Evolutionary conservation across 2,113 vertebrate genomes (phyloP).

Genomic region (Petaurus breviceps): DNA sequence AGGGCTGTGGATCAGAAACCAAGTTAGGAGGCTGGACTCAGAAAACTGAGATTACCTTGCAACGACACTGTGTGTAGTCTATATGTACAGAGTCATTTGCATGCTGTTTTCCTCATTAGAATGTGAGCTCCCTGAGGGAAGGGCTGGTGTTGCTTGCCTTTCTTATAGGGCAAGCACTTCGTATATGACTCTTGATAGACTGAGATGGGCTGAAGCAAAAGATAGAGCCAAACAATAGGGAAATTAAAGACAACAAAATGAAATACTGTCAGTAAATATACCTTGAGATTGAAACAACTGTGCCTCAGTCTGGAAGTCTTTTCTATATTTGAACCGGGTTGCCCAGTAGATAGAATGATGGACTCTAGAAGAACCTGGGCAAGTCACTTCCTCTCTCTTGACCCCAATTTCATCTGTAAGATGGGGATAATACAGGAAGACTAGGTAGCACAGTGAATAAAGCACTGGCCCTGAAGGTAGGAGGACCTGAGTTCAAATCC

Average conservation of each 20-base stretch:
- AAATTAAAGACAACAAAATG: neutral
- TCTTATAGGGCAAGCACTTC: neutral
- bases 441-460: no score
- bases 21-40: neutral
- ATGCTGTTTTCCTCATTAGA: neutral
- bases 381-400: neutral
- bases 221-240: neutral
- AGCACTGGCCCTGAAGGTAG: no score
- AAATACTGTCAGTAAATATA: neutral
- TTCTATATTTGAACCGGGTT: neutral
- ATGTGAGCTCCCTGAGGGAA: neutral
- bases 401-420: neutral
- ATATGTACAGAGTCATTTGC: neutral
- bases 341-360: neutral
- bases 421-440: neutral
- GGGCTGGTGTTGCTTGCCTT: neutral
- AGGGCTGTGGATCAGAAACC: neutral
- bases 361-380: neutral
- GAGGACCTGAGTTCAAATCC: no score
- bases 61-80: neutral
- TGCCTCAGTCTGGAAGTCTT: neutral
- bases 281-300: neutral
- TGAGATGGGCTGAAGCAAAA: neutral
- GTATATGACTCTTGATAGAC: neutral
- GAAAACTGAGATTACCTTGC: neutral